phyloP scores from a whole-genome alignment of 2,797 vertebrate species.

The Cynopterus sphinx region DNA sequence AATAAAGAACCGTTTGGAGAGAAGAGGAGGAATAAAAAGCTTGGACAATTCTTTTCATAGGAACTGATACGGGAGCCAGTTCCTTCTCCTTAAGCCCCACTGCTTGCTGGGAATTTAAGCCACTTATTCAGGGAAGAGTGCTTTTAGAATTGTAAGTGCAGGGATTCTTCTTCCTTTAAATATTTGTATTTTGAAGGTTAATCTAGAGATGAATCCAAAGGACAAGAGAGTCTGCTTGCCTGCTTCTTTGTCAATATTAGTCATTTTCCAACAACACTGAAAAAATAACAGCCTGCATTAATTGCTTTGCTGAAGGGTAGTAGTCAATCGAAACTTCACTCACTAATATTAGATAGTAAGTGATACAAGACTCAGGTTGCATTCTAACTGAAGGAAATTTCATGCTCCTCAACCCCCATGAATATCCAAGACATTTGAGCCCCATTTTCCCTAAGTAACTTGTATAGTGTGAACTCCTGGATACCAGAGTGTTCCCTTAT shows the following conservation, averaged over 20 bases:
- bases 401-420: fast-evolving
- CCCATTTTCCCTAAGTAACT: not conserved
- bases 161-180: not conserved
- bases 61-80: not conserved
- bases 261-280: not conserved
- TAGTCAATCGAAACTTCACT: not conserved
- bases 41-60: not conserved
- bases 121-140: not conserved
- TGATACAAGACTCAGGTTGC: not conserved
- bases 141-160: not conserved
- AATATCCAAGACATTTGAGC: not conserved
- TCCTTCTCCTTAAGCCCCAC: not conserved
- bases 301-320: not conserved
- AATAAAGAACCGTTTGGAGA: not conserved
- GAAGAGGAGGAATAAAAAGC: not conserved
- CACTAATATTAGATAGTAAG: not conserved
- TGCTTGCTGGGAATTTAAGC: not conserved
- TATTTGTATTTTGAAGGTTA: not conserved
- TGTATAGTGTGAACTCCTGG: not conserved
- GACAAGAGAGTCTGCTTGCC: not conserved
- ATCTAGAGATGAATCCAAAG: not conserved
- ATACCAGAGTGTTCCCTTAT: not conserved
- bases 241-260: not conserved
- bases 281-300: not conserved
- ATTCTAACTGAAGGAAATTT: not conserved